Percentiles rank a stretch among this genome's conserved stretches.
Conservation (phyloP, 2,797 vertebrate species). For the Netta rufina region DNA sequence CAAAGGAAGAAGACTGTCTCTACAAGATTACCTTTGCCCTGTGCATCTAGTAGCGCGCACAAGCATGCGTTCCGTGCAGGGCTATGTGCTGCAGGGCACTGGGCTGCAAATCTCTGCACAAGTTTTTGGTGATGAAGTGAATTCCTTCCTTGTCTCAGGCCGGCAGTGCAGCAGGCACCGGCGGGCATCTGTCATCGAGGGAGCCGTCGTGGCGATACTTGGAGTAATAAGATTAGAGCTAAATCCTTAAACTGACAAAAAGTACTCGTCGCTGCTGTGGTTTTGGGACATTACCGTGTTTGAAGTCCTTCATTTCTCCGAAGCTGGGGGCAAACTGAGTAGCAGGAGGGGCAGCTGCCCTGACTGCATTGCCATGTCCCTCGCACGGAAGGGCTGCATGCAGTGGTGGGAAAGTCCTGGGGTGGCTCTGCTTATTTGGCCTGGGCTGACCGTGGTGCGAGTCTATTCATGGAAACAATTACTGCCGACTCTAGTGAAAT, state of each 20-base stretch:
- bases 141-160: background rate
- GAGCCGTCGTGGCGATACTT: background rate
- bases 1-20: no score
- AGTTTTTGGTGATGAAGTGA: background rate
- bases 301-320: background rate
- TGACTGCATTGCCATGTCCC: background rate
- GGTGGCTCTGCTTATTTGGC: conserved; percentile 22
- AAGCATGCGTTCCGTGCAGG: fast-evolving
- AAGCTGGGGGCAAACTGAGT: background rate
- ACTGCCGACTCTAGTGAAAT: background rate
- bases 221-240: background rate
- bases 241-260: background rate
- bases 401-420: background rate
- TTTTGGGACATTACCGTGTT: background rate
- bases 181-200: background rate
- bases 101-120: background rate
- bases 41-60: background rate
- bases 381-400: background rate
- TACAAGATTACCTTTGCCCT: background rate
- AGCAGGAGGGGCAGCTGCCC: background rate
- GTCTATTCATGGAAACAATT: conserved; percentile 63
- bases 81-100: fast-evolving
- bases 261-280: background rate
- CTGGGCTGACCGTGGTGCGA: background rate
- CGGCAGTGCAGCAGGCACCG: background rate